Evolutionary conservation across 2,797 vertebrate species (phyloP), one percentile per base, ranked within the genome.

Genomic region (Chaetophractus vellerosus): DNA sequence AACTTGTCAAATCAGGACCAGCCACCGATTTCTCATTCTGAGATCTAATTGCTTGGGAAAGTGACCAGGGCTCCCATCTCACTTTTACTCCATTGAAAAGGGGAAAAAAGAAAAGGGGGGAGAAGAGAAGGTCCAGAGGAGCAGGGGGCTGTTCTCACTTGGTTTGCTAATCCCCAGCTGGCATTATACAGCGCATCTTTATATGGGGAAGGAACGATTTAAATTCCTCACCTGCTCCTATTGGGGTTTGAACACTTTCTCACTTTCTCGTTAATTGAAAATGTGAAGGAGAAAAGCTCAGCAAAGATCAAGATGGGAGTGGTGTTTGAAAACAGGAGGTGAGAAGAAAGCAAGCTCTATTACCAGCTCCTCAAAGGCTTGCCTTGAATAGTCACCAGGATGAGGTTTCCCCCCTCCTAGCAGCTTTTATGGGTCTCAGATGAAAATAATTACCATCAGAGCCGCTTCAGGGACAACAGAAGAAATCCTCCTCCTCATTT

Each of bases 181-280:
- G 76, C 76, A 41, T 75, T 24, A 55, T 9, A 78, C 91, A 75
- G n/a, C 1, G 0, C 7, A 9, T 11, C 19, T 88, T 79, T 31
- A 9, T 5, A 0, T 26, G 11, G 12, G 50, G 28, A 52, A 50
- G 72, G 71, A 52, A 7, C 31, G 52, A 48, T n/a, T 59, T 55
- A 9, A 59, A 64, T 48, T 75, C 23, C 41, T 36, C 24, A 0
- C 71, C 28, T 23, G 0, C 21, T 64, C 15, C 74, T 45, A 55
- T 9, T 11, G 3, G 71, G n/a, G 8, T 48, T 48, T 71, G 31
- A 48, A 90, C 28, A 23, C 0, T 0, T 38, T 41, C 38, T 71
- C 15, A 41, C 33, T 79, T 45, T 45, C 93, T 92, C 57, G 12
- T 52, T 76, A 85, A 78, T 52, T 69, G 87, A 48, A 78, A 86